Evolutionary conservation across 2,888 invertebrate genomes (phyloP).

Genomic region (Nemotelus pantherinus): DNA sequence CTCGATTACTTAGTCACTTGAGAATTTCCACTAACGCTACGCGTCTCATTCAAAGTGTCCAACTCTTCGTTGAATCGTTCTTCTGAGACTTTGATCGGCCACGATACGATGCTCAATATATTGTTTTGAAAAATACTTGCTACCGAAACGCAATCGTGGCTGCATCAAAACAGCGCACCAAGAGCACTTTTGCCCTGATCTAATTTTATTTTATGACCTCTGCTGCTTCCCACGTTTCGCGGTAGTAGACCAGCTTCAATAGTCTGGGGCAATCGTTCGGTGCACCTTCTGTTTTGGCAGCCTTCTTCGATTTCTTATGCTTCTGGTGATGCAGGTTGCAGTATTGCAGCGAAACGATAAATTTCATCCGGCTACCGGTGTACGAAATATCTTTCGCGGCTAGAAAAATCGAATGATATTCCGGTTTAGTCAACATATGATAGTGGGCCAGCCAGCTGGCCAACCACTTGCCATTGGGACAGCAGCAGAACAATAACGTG

Average conservation of each 20-base stretch:
- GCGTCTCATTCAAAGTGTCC: neutral
- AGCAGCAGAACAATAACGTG: slow-evolving; percentile 15
- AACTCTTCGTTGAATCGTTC: slow-evolving; percentile 18
- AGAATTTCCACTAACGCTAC: neutral
- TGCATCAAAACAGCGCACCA: neutral
- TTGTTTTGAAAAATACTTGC: neutral
- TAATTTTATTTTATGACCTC: slow-evolving; percentile 37
- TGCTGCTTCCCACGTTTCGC: neutral
- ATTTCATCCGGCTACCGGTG: slow-evolving; percentile 4
- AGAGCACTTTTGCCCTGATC: neutral
- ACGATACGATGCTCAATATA: neutral
- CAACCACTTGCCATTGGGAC: too few species aligned
- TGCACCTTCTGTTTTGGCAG: slow-evolving; percentile 32
- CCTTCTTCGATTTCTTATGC: slow-evolving; percentile 12
- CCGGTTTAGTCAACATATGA: slow-evolving; percentile 12
- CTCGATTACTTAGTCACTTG: neutral
- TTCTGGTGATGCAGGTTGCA: slow-evolving; percentile 41
- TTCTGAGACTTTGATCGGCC: slow-evolving; percentile 6
- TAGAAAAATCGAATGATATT: neutral
- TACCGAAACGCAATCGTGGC: neutral
- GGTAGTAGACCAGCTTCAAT: neutral
- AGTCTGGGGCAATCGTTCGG: neutral
- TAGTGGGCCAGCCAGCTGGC: slow-evolving; percentile 1
- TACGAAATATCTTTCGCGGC: too few species aligned
- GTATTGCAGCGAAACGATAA: slow-evolving; percentile 1